phyloP scores from a whole-genome alignment of 2,113 vertebrate species.

The Neoarius graeffei region DNA sequence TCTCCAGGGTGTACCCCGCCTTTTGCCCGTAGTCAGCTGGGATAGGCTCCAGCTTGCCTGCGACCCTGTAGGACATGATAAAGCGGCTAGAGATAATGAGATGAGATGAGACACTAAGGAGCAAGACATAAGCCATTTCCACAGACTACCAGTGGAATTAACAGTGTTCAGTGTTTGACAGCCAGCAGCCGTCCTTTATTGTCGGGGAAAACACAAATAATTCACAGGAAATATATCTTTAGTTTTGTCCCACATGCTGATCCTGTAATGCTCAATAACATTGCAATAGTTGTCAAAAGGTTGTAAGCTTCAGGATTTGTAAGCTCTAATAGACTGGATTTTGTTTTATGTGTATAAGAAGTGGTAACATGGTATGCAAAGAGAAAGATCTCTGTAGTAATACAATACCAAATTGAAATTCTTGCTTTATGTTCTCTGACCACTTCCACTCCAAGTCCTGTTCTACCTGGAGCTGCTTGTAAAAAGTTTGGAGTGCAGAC shows the following conservation, averaged over 20 bases:
- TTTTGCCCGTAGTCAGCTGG: too few species aligned
- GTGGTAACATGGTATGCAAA: background rate
- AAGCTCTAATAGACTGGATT: background rate
- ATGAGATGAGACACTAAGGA: background rate
- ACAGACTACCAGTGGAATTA: conserved; percentile 4
- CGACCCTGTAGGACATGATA: too few species aligned
- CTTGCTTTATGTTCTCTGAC: conserved; percentile 10
- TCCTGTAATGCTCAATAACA: background rate
- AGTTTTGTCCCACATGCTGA: background rate
- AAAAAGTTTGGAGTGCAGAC: background rate
- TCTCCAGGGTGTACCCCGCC: too few species aligned
- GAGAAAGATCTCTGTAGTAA: background rate
- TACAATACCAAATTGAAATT: background rate
- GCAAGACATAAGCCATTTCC: conserved; percentile 42
- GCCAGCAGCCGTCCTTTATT: background rate
- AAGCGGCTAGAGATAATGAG: too few species aligned
- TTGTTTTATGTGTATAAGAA: background rate
- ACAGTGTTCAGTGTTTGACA: background rate
- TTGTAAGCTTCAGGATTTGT: background rate
- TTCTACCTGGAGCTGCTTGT: conserved; percentile 29
- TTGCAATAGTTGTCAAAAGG: background rate
- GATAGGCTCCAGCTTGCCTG: too few species aligned
- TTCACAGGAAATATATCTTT: background rate
- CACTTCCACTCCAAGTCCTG: background rate
- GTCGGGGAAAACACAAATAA: background rate